phyloP scores from a whole-genome alignment of 2,113 vertebrate species.

The Chloebia gouldiae region DNA sequence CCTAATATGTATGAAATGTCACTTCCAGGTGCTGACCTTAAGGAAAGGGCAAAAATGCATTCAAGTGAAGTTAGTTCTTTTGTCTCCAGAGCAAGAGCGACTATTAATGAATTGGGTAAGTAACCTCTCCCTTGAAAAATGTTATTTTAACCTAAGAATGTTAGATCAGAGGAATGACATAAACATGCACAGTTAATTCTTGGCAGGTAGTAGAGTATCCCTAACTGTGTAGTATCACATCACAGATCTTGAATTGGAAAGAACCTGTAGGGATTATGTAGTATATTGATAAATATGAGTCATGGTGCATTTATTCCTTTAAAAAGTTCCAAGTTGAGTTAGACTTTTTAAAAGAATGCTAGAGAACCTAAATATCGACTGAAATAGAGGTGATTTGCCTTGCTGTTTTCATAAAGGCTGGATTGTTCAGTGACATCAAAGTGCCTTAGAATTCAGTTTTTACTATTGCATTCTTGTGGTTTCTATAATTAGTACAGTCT shows the following conservation, averaged over 20 bases:
- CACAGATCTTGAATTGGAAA: neutral
- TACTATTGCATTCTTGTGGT: neutral
- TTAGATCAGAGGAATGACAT: neutral
- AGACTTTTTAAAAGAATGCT: neutral
- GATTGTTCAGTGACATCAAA: neutral
- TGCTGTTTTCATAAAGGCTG: neutral
- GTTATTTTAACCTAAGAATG: neutral
- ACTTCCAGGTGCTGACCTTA: conserved; percentile 91
- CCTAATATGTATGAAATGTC: conserved; percentile 45
- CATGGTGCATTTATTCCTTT: neutral
- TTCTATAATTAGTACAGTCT: neutral
- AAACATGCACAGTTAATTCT: neutral
- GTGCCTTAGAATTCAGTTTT: neutral
- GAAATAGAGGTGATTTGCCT: neutral
- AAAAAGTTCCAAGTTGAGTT: neutral
- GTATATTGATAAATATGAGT: neutral
- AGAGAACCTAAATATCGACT: neutral
- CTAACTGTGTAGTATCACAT: neutral
- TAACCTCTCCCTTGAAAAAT: neutral
- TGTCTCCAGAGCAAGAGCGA: conserved; percentile 88
- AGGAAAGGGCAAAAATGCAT: conserved; percentile 95
- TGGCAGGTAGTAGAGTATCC: neutral
- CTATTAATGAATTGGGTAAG: conserved; percentile 93
- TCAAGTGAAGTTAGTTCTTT: conserved; percentile 93
- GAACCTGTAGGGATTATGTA: neutral